These are phyloP conservation scores for Callipepla squamata DNA, from an alignment of 2,113 vertebrate species.

Conservation along the genomic window DNA sequence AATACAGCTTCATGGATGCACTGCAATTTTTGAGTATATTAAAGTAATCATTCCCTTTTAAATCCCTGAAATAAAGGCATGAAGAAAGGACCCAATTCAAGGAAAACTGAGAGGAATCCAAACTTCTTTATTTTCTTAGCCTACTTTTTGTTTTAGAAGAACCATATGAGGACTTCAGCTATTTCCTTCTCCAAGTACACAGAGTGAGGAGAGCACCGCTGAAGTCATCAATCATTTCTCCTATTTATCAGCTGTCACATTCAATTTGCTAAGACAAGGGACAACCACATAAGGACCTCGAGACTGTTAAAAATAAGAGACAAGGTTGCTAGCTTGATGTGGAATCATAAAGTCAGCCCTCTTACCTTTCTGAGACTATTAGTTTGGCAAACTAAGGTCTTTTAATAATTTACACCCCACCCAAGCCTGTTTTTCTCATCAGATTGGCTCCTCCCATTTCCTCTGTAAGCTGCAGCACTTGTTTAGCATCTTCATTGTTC, in stretches of 20 bases:
- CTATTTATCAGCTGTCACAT: neutral
- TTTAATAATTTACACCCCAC: slow-evolving; percentile 47
- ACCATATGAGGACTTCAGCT: neutral
- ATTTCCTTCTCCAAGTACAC: neutral
- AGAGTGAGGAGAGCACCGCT: neutral
- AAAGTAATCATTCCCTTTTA: neutral
- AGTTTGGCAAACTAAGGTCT: slow-evolving; percentile 20
- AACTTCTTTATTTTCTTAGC: neutral
- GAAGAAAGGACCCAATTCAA: neutral
- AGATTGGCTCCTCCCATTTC: slow-evolving; percentile 57
- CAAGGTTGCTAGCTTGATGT: neutral
- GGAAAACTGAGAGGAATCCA: neutral
- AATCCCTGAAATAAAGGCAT: neutral
- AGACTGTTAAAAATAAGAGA: neutral
- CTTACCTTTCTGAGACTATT: slow-evolving; percentile 19
- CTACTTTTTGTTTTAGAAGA: neutral
- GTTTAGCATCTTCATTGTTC: neutral
- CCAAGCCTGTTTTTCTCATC: slow-evolving; percentile 69
- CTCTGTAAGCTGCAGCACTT: neutral
- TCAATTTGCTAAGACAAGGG: neutral
- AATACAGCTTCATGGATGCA: neutral
- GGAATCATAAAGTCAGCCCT: neutral
- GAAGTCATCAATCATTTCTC: neutral
- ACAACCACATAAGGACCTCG: neutral
- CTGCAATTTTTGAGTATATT: neutral